Percentiles rank a stretch among this genome's conserved stretches.
Evolutionary conservation across 2,113 vertebrate genomes (phyloP).

Genomic region (Callithrix jacchus): DNA sequence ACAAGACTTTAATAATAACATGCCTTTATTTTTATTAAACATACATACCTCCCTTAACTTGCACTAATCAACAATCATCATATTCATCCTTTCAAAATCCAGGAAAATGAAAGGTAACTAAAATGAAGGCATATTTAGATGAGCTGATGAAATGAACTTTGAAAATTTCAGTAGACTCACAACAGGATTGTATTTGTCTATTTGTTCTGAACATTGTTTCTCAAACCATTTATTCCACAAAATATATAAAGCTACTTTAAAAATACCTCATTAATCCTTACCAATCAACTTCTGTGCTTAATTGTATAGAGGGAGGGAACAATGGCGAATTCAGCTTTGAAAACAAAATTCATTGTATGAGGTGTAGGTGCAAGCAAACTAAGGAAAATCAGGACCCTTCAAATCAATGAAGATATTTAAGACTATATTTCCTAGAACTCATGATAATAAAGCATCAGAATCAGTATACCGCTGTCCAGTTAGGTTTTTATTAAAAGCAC

Average conservation of each 20-base stretch:
- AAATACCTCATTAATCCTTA: conserved; percentile 4
- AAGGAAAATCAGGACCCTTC: neutral
- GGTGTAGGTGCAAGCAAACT: neutral
- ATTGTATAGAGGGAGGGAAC: neutral
- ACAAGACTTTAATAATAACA: neutral
- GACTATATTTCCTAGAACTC: neutral
- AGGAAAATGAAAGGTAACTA: neutral
- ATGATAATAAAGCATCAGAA: neutral
- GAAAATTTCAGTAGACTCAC: neutral
- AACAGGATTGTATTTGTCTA: neutral
- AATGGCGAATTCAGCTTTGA: conserved; percentile 16
- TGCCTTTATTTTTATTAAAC: neutral
- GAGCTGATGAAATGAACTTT: neutral
- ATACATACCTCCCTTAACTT: neutral
- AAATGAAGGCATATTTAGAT: neutral
- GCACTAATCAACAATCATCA: neutral
- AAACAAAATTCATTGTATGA: conserved; percentile 26
- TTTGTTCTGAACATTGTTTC: neutral
- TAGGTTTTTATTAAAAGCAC: conserved; percentile 19
- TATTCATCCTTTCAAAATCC: neutral
- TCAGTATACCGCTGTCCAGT: neutral
- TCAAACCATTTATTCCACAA: neutral
- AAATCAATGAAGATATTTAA: neutral
- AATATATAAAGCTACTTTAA: conserved; percentile 4
- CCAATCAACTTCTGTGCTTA: conserved; percentile 19